Evolutionary conservation across 1,140 invertebrate species (phyloP), one percentile per base, ranked within the genome.

Genomic region (Sogatella furcifera): DNA sequence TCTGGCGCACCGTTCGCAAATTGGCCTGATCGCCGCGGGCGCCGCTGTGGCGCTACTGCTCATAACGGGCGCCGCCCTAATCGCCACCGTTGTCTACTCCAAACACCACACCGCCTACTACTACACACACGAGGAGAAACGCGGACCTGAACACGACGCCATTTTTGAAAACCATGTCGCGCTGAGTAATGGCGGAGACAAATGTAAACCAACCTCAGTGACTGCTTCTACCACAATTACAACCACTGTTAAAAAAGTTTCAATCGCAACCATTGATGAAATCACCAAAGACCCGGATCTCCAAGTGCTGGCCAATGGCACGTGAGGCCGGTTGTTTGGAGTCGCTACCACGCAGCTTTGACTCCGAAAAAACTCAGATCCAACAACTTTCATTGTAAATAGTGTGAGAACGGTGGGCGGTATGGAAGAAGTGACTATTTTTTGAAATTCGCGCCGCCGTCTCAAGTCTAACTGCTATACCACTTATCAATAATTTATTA

Each of bases 21-120:
- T 82, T 64, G 80, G 80, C 10, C 73, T 82, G 17, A 78, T 82
- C 9, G 81, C 80, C 0, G 80, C 78, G 0, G 64, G 62, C 0
- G 67, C 65, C 0, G 69, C 80, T 8, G 73, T 82, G 54, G 68
- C 78, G 15, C 63, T 82, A 22, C 71, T 80, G 14, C 69, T 82
- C 5, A 70, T 81, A 0, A 75, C 78, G 6, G 68, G 78, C 8
- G 69, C 78, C 0, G 75, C 73, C 0, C 71, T 81, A 9, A 69
- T 79, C 0, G 77, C 72, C 0, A 78, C 74, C 0, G 67, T 82
- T 11, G 78, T 77, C 56, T 82, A 80, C 67, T 81, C 82, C 22
- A 73, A 78, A 43, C 75, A 82, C 15, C 82, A 85, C 62, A 79
- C 83, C 0, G 84, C 84, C 10, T 80, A 80, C 38, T 88, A 88